A percentile compares a stretch with the other conserved stretches of the same genome.
Conservation (phyloP, 2,888 invertebrate genomes). For the Eupeodes luniger region DNA sequence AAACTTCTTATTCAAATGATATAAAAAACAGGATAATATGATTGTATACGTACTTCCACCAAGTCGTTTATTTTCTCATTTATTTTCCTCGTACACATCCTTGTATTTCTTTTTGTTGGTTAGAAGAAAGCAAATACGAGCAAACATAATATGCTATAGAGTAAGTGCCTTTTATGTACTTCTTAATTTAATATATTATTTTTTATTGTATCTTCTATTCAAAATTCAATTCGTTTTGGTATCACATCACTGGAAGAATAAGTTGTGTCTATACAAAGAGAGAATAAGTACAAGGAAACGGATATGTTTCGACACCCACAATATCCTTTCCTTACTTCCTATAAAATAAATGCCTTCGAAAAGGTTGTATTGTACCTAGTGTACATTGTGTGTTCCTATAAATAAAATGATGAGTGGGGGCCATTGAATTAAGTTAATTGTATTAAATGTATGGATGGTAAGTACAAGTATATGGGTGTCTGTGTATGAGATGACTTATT, state of each 20-base stretch:
- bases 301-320: constrained; percentile 37
- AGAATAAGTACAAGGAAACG: constrained; percentile 19
- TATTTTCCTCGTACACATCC: constrained; percentile 15
- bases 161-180: constrained; percentile 28
- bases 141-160: constrained; percentile 31
- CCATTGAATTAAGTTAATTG: constrained; percentile 73
- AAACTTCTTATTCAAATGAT: constrained; percentile 67
- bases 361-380: constrained; percentile 29
- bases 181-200: constrained; percentile 46
- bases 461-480: not conserved
- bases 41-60: constrained; percentile 56
- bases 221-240: constrained; percentile 65
- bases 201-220: constrained; percentile 39
- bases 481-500: constrained; percentile 48
- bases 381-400: not conserved
- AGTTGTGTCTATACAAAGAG: not conserved
- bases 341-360: constrained; percentile 9
- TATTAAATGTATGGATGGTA: constrained; percentile 58
- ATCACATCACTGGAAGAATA: not conserved
- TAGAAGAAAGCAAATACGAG: constrained; percentile 18
- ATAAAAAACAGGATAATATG: constrained; percentile 66
- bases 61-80: constrained; percentile 40
- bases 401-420: constrained; percentile 58
- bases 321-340: not conserved
- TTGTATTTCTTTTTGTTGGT: not conserved